These are phyloP conservation scores for Drosophila subquinaria DNA, from an alignment of 2,888 invertebrate genomes.

Conservation along the genomic window DNA sequence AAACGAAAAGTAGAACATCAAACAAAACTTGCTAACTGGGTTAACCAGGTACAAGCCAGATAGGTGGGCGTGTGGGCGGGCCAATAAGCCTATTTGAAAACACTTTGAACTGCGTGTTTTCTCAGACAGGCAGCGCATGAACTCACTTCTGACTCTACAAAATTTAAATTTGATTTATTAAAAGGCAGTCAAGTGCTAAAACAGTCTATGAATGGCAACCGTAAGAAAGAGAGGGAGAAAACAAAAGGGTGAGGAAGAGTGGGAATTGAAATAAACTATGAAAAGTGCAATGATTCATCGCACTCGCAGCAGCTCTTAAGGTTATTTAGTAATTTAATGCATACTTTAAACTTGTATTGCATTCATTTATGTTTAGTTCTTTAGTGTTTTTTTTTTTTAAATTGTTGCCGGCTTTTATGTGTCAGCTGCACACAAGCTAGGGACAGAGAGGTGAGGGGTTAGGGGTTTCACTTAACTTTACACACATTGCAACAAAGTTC, in stretches of 20 bases:
- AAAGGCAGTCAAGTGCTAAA: conserved; percentile 63
- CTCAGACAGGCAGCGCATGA: neutral
- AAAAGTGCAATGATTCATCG: conserved; percentile 43
- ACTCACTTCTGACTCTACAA: conserved; percentile 28
- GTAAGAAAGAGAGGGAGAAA: neutral
- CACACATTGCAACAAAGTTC: conserved; percentile 42
- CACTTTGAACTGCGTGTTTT: conserved; percentile 24
- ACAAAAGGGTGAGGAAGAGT: neutral
- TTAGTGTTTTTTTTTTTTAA: conserved; percentile 6
- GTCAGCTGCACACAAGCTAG: conserved; percentile 49
- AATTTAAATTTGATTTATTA: conserved; percentile 60
- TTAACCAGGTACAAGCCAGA: conserved; percentile 53
- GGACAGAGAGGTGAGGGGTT: neutral
- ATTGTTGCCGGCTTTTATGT: conserved; percentile 48
- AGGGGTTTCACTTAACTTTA: conserved; percentile 25
- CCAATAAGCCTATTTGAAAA: conserved; percentile 54
- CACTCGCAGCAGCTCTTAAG: conserved; percentile 25
- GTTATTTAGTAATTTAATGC: conserved; percentile 49
- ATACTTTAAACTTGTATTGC: conserved; percentile 21
- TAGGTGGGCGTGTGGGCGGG: conserved; percentile 27
- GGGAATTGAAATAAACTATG: conserved; percentile 4
- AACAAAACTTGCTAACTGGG: conserved; percentile 70
- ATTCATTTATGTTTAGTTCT: conserved; percentile 24
- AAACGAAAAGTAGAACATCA: conserved; percentile 58
- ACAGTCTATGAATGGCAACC: conserved; percentile 34